Evolutionary conservation across 2,888 invertebrate genomes (phyloP).

Genomic region (Lymantria dispar): DNA sequence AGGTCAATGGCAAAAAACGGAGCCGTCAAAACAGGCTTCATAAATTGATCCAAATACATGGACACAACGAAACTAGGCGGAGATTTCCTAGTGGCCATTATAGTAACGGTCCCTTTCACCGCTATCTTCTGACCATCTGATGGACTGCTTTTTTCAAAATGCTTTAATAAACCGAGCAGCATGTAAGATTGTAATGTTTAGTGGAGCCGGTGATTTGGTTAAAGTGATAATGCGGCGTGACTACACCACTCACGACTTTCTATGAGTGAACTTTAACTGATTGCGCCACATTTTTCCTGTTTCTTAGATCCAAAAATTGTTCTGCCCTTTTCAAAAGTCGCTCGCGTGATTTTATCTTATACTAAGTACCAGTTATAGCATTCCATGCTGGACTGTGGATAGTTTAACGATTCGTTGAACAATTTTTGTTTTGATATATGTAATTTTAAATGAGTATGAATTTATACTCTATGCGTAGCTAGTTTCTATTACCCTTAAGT

Average conservation of each 20-base stretch:
- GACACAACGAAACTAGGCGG: constrained; percentile 52
- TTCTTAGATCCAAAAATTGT: constrained; percentile 48
- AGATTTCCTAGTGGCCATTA: constrained; percentile 69
- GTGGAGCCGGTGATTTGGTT: constrained; percentile 70
- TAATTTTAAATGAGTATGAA: too few species aligned
- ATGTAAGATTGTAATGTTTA: constrained; percentile 78
- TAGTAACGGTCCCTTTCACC: constrained; percentile 80
- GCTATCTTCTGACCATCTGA: constrained; percentile 78
- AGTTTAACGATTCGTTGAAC: background rate
- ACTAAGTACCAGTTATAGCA: background rate
- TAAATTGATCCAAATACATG: constrained; percentile 54
- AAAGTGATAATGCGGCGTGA: constrained; percentile 76
- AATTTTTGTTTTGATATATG: background rate
- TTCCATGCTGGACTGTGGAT: background rate
- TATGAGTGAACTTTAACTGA: constrained; percentile 57
- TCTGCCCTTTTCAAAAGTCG: constrained; percentile 38
- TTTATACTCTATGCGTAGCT: too few species aligned
- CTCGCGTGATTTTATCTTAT: constrained; percentile 12
- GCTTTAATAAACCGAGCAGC: constrained; percentile 76
- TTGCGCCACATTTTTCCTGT: constrained; percentile 41
- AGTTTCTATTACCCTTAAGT: too few species aligned
- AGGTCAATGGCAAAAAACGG: constrained; percentile 47
- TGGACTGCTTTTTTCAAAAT: constrained; percentile 72
- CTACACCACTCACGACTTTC: constrained; percentile 73
- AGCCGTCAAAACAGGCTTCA: constrained; percentile 47